A percentile compares a stretch with the other conserved stretches of the same genome.
Conservation (phyloP, 2,888 invertebrate genomes). For the Brachyptera risi region DNA sequence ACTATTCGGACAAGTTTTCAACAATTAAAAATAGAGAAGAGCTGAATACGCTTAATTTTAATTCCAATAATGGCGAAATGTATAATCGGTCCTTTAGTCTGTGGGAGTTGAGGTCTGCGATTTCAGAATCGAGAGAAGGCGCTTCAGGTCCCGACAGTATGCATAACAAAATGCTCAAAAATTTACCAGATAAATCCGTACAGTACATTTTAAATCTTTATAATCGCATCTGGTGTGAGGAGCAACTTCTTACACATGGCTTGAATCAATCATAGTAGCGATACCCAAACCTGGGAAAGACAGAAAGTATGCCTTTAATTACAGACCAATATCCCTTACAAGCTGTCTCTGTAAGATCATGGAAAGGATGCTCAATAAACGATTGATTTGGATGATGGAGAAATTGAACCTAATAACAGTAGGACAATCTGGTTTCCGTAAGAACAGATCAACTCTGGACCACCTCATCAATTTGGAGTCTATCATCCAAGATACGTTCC, state of each 20-base stretch:
- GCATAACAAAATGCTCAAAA: slow-evolving; percentile 13
- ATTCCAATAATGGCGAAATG: background rate
- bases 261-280: background rate
- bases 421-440: slow-evolving; percentile 24
- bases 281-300: slow-evolving; percentile 15
- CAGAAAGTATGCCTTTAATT: slow-evolving; percentile 18
- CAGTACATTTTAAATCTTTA: slow-evolving; percentile 7
- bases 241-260: slow-evolving; percentile 14
- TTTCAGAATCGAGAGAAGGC: background rate
- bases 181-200: background rate
- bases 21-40: background rate
- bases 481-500: slow-evolving; percentile 32
- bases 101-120: slow-evolving; percentile 4
- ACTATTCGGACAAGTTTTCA: background rate
- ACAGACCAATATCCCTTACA: slow-evolving; percentile 36
- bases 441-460: slow-evolving; percentile 9
- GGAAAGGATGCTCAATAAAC: slow-evolving; percentile 35
- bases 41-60: background rate
- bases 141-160: slow-evolving; percentile 12
- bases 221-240: slow-evolving; percentile 13
- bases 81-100: slow-evolving; percentile 9
- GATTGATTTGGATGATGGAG: slow-evolving; percentile 34
- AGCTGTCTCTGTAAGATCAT: slow-evolving; percentile 37
- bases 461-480: slow-evolving; percentile 30
- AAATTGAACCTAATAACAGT: slow-evolving; percentile 27